These are phyloP conservation scores for Oreochromis aureus DNA, from an alignment of 2,113 vertebrate species.

Conservation along the genomic window DNA sequence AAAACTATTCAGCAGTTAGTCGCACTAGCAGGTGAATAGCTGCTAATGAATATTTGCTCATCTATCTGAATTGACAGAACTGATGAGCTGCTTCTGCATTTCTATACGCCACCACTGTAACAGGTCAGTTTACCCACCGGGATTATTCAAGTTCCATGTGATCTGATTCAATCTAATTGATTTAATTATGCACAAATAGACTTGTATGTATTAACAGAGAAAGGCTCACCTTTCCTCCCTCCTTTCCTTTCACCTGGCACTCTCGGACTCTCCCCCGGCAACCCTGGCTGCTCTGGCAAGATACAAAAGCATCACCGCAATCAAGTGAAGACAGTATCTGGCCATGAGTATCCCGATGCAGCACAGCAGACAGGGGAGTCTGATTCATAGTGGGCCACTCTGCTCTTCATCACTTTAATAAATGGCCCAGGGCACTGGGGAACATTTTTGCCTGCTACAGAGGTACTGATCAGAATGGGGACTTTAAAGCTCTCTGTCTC, in stretches of 20 bases:
- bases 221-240: background rate
- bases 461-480: slow-evolving; percentile 60
- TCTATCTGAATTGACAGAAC: background rate
- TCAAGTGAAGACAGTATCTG: slow-evolving; percentile 35
- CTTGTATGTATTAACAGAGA: slow-evolving; percentile 10
- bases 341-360: slow-evolving; percentile 43
- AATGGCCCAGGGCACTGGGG: slow-evolving; percentile 51
- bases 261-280: background rate
- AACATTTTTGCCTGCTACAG: slow-evolving; percentile 57
- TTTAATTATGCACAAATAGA: slow-evolving; percentile 11
- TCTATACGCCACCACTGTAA: background rate
- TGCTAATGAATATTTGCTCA: background rate
- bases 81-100: background rate
- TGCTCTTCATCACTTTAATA: slow-evolving; percentile 70
- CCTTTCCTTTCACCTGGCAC: slow-evolving; percentile 2
- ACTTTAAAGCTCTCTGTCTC: slow-evolving; percentile 56
- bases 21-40: background rate
- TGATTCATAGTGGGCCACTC: slow-evolving; percentile 62
- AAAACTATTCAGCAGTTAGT: background rate
- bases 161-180: background rate
- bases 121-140: background rate
- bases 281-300: background rate
- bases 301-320: slow-evolving; percentile 19
- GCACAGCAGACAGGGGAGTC: slow-evolving; percentile 37
- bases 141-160: slow-evolving; percentile 22